Base-by-base conservation (phyloP, 1,140 invertebrate species). In the Lepeophtheirus salmonis region DNA sequence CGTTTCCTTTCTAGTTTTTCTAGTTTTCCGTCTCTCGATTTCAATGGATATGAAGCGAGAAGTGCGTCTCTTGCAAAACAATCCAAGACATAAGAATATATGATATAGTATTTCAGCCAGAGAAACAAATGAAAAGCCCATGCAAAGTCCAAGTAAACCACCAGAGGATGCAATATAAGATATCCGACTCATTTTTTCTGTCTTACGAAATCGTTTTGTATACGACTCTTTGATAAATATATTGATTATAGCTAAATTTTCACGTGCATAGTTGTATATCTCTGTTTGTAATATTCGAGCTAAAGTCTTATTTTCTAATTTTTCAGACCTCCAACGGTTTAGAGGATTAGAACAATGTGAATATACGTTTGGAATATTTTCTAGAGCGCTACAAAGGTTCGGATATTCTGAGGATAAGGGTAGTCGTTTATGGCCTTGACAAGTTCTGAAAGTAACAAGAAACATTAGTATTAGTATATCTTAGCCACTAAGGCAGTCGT, bases 181-280 rank as follows among this genome's bases (percentile, higher is more conserved):
- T 21, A 57, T 57, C 2, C 55, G 22, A 14, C 22, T 26, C 55
- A 57, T 57, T 24, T 57, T 57, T 23, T 57, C 55, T 2, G 55
- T 57, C 25, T 57, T 57, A 3, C 59, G 48, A 21, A 61, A 61
- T 16, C 59, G 59, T 23, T 61, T 61, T 10, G 59, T 56, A 25
- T 61, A 61, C n/a, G 59, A 25, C 21, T 61, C 59, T 25, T 61
- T 61, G 59, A 61, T 61, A 23, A 61, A 61, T 14, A 61, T 61
- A 41, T 61, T 61, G 23, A 61, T 61, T 13, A 61, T 61, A 17
- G 59, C 59, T 50, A 61, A 24, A 23, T 61, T 61, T 20, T 50
- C 49, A 13, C 51, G n/a, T n/a, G 49, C 30, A 41, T 60, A 60
- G 55, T 57, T 57, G 12, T 57, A 41, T 17, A 57, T 57, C 30